Conservation (phyloP, 2,113 vertebrate genomes). For the Oreotrochilus melanogaster region DNA sequence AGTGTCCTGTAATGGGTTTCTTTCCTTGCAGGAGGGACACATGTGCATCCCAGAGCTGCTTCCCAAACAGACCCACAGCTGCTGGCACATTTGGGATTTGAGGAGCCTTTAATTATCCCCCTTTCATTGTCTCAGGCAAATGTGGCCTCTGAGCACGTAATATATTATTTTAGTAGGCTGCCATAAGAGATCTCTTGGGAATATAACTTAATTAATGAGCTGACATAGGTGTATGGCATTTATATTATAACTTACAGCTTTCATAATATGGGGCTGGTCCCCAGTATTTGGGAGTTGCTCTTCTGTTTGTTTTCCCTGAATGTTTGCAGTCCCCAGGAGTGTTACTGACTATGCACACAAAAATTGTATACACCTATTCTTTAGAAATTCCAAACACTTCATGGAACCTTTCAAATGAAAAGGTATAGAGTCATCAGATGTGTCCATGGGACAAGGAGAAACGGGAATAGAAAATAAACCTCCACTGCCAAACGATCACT, state of each 20-base stretch:
- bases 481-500: background rate
- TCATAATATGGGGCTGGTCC: background rate
- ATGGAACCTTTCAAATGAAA: background rate
- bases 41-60: background rate
- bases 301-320: background rate
- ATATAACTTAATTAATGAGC: conserved; percentile 30
- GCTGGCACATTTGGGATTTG: background rate
- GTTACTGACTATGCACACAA: background rate
- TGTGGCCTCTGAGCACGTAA: background rate
- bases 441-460: background rate
- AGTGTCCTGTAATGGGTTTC: background rate
- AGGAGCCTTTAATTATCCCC: conserved; percentile 43
- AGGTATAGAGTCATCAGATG: background rate
- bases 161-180: background rate
- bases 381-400: background rate
- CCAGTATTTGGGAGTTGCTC: background rate
- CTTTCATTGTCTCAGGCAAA: background rate
- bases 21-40: background rate
- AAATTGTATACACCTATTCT: background rate
- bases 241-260: background rate
- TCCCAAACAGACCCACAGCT: background rate
- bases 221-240: conserved; percentile 8
- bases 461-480: background rate
- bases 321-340: background rate
- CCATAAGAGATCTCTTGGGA: background rate